Evolutionary conservation across 2,113 vertebrate species (phyloP), one percentile per base, ranked within the genome.

Genomic region (Thymallus thymallus): DNA sequence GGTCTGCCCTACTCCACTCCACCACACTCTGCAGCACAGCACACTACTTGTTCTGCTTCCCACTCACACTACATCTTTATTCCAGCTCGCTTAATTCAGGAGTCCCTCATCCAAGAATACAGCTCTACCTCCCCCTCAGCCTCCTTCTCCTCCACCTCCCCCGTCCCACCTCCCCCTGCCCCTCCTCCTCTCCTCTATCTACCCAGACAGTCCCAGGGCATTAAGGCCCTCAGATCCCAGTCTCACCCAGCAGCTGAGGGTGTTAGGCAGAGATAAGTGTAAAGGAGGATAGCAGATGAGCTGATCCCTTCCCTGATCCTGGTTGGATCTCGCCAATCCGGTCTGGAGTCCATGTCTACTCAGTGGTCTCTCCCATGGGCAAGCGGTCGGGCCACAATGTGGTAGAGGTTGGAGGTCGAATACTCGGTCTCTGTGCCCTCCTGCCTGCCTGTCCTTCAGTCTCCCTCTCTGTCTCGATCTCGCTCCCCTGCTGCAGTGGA

Each of bases 1-100:
- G 82, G 63, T 74, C 78, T 75, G 75, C 88, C 87, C 80, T 58
- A 76, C 69, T 41, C 29, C 29, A 29, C 29, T 84, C 86, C 84
- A 74, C 75, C 23, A 77, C 86, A 79, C 75, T 56, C 73, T 4
- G 18, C 74, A 83, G 87, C 87, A 92, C 93, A 94, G 91, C 90
- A 2, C 83, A 51, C 79, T 91, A 87, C 92, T 94, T 93, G 92
- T 94, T 93, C 90, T 81, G 81, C 73, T 79, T 80, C 79, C 73
- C 82, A 76, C 87, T 91, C 89, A 94, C 92, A 93, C 92, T 93
- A 91, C 91, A 94, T 92, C 93, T 92, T 93, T 94, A 93, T 93
- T 91, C 88, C 90, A 85, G 79, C 86, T 87, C 74, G 74, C 82
- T 91, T 90, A 88, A 90, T 89, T 92, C 91, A 88, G 83, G 84